These are phyloP conservation scores for Drosophila cognata DNA, from an alignment of 2,888 invertebrate species.

Conservation along the genomic window DNA sequence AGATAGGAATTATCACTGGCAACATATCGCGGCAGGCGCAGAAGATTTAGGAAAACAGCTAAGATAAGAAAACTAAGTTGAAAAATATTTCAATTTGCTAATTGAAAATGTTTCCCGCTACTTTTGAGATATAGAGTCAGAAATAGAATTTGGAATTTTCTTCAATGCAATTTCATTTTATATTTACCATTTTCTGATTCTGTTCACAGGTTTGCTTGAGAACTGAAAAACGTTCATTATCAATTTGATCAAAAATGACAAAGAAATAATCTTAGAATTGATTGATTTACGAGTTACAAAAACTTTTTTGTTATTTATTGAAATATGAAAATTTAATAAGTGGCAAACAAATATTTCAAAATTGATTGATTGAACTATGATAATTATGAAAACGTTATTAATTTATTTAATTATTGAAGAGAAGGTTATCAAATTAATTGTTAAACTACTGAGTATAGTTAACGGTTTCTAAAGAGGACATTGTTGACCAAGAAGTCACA, in stretches of 20 bases:
- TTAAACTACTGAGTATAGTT: not conserved
- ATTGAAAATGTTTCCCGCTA: not conserved
- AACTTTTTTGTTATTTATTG: not conserved
- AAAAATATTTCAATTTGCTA: not conserved
- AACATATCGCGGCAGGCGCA: conserved; percentile 76
- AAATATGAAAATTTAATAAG: not conserved
- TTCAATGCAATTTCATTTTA: not conserved
- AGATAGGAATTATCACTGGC: conserved; percentile 84
- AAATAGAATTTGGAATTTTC: not conserved
- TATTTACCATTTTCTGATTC: not conserved
- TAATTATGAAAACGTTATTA: not conserved
- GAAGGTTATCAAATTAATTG: not conserved
- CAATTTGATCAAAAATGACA: not conserved
- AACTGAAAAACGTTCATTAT: not conserved
- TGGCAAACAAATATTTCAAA: not conserved
- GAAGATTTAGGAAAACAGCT: conserved; percentile 2
- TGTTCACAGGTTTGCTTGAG: not conserved
- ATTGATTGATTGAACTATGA: not conserved
- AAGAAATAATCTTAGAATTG: not conserved
- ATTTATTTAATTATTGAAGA: not conserved
- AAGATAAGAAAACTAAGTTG: not conserved
- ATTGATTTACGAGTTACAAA: not conserved
- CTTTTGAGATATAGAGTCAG: not conserved
- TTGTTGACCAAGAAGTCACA: no score
- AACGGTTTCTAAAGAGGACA: no score